Base-by-base conservation (phyloP, 2,888 invertebrate genomes). In the Desoria tigrina region DNA sequence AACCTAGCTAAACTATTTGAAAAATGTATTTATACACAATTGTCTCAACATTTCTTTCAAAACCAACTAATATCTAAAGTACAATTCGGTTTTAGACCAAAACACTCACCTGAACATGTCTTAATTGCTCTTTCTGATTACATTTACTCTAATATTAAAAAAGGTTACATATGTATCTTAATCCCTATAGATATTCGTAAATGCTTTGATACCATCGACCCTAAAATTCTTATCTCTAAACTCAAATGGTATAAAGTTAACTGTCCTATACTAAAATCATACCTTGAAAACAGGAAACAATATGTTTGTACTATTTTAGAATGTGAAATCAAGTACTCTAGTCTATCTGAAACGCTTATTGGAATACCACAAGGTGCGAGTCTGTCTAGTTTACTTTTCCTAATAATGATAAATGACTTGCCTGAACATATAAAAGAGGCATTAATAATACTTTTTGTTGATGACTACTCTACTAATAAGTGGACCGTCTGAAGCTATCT, bases 31-130 rank as follows among this genome's bases (percentile, higher is more conserved):
- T 51, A 55, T n/a, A 9, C 14, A 7, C 49, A 61, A 60, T 37
- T 61, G 2, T 32, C 32, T 16, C 2, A 23, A 1, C 55, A 26
- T 18, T 16, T 61, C 21, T 1, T 42, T 23, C 16, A 7, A 16
- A 49, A 56, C 9, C 45, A 49, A 9, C 50, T 61, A 9, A 4
- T 65, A n/a, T 49, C n/a, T 37, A 26, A 2, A n/a, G 6, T 55
- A 1, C 61, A 65, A 50, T 65, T 50, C 50, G 65, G 65, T 1
- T 65, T 65, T 50, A 32, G 65, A 42, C 55, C 45, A 23, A 16
- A 32, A 1, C 64, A 45, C n/a, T 45, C 45, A 6, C 6, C 45
- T 16, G 6, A 6, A 11, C 45, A 45, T 45, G 45, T n/a, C 6
- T 6, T 45, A 18, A 6, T 45, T 18, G 21, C 16, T 11, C 21